Conservation (phyloP, 2,797 vertebrate species). For the Onychomys leucogaster region DNA sequence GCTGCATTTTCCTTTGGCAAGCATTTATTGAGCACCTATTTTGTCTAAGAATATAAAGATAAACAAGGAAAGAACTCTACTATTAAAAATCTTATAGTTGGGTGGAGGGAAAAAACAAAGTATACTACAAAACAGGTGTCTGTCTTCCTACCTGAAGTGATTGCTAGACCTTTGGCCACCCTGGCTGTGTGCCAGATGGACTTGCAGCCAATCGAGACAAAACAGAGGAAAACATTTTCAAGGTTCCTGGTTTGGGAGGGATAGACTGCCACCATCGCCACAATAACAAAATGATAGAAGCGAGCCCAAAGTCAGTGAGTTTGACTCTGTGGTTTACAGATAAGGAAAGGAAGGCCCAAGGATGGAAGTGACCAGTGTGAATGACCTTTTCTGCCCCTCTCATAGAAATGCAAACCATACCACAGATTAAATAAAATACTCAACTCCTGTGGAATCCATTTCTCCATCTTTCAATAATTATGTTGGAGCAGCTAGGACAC, state of each 20-base stretch:
- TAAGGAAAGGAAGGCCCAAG: not conserved
- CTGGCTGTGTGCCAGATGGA: not conserved
- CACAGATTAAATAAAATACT: not conserved
- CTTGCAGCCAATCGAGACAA: not conserved
- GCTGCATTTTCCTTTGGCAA: slow-evolving; percentile 3
- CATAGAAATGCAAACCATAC: not conserved
- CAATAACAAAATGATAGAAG: not conserved
- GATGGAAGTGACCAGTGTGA: not conserved
- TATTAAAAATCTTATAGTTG: slow-evolving; percentile 30
- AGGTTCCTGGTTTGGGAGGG: slow-evolving; percentile 28
- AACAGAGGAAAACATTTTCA: slow-evolving; percentile 34
- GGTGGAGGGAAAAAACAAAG: not conserved
- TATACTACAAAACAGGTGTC: not conserved
- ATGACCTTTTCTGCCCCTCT: not conserved
- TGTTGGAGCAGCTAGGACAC: not conserved
- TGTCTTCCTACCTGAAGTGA: slow-evolving; percentile 17
- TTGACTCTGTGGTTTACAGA: not conserved
- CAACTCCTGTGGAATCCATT: accelerated
- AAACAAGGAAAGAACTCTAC: slow-evolving; percentile 45
- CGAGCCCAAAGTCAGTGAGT: not conserved
- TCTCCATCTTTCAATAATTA: not conserved
- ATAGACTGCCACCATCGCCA: not conserved
- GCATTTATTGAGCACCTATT: not conserved
- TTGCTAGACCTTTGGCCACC: slow-evolving; percentile 51
- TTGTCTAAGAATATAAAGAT: slow-evolving; percentile 33